Evolutionary conservation across 1,140 invertebrate genomes (phyloP).

Genomic region (Drosophila yakuba): DNA sequence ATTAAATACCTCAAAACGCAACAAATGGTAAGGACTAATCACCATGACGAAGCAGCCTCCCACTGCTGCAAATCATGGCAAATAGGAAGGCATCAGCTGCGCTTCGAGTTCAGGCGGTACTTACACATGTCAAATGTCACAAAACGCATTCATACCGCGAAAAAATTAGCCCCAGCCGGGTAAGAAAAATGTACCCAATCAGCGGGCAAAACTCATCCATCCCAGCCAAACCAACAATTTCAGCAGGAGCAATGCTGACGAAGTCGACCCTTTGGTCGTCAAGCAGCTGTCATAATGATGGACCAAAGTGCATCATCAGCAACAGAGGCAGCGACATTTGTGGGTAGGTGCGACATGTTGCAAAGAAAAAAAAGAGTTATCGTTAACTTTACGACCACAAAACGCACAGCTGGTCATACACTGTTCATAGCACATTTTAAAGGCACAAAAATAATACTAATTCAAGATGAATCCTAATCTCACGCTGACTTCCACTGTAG

Average conservation of each 20-base stretch:
- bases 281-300: constrained; percentile 81
- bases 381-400: no score
- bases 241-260: constrained; percentile 18
- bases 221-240: constrained; percentile 11
- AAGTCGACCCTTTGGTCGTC: constrained; percentile 65
- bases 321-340: constrained; percentile 16
- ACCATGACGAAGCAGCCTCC: constrained; percentile 58
- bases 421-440: no score
- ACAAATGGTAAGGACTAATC: constrained; percentile 33
- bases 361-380: not conserved
- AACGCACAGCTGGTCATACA: no score
- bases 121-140: constrained; percentile 73
- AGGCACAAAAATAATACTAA: no score
- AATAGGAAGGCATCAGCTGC: constrained; percentile 50
- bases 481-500: no score
- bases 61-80: not conserved
- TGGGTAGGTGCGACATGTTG: constrained; percentile 11
- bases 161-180: constrained; percentile 60
- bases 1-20: constrained; percentile 1
- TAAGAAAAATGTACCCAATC: constrained; percentile 74
- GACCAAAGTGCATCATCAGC: constrained; percentile 74
- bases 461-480: no score
- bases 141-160: constrained; percentile 68
- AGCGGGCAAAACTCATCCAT: constrained; percentile 33
- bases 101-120: constrained; percentile 26